Evolutionary conservation across 1,140 invertebrate genomes (phyloP).

Genomic region (Musca vetustissima): DNA sequence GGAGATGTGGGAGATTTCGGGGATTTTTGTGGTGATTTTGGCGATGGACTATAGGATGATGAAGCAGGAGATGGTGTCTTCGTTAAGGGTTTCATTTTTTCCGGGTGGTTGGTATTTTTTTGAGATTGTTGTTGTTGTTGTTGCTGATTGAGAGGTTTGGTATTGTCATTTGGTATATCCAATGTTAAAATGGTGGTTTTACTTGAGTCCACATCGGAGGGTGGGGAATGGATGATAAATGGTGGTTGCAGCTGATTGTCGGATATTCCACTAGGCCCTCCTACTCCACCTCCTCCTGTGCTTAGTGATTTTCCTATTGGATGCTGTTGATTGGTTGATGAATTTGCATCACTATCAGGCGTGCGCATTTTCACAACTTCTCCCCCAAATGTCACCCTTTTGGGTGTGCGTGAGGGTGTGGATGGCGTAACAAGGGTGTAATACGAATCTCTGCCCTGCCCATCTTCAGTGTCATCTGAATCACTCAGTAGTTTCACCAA

Average conservation of each 20-base stretch:
- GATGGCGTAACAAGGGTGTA: constrained; percentile 29
- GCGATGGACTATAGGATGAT: not conserved
- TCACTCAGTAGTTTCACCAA: constrained; percentile 62
- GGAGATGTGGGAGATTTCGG: constrained; percentile 31
- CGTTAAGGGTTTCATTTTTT: not conserved
- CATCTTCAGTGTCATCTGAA: constrained; percentile 57
- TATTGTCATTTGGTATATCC: constrained; percentile 50
- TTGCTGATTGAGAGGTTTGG: constrained; percentile 39
- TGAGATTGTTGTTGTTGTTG: constrained; percentile 27
- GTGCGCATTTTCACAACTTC: constrained; percentile 80
- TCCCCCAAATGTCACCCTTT: constrained; percentile 78
- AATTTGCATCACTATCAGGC: constrained; percentile 72
- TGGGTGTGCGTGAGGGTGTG: constrained; percentile 57
- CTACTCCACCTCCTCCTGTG: too few relatives aligned
- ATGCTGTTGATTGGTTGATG: constrained; percentile 29
- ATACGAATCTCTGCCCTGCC: constrained; percentile 23
- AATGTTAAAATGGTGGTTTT: constrained; percentile 37
- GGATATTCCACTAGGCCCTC: not conserved
- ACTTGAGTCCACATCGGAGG: constrained; percentile 6
- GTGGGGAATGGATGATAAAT: constrained; percentile 15
- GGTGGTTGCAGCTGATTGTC: constrained; percentile 22
- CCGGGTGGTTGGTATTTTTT: constrained; percentile 1
- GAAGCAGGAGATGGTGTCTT: not conserved
- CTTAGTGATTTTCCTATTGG: not conserved
- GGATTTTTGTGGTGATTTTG: constrained; percentile 23